Evolutionary conservation across 2,797 vertebrate species (phyloP).

Genomic region (Aeoliscus strigatus): DNA sequence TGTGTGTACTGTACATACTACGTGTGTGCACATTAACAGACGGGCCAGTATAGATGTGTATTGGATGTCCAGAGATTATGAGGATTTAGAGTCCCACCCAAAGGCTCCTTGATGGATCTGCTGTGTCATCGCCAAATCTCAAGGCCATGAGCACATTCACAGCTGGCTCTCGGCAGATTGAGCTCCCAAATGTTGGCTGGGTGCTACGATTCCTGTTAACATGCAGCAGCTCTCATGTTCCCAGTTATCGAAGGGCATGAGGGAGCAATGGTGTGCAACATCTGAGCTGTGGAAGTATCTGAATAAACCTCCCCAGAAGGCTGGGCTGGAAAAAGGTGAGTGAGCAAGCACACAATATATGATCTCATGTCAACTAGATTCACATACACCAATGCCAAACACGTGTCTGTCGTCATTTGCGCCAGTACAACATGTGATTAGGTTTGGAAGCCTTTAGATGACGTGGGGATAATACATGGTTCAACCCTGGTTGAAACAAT

Average conservation of each 20-base stretch:
- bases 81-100: slow-evolving; percentile 46
- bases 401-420: slow-evolving; percentile 51
- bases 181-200: slow-evolving; percentile 43
- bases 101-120: slow-evolving; percentile 37
- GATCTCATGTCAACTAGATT: slow-evolving; percentile 31
- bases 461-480: slow-evolving; percentile 16
- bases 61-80: slow-evolving; percentile 35
- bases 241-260: slow-evolving; percentile 6
- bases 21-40: no score
- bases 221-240: slow-evolving; percentile 32
- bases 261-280: slow-evolving; percentile 12
- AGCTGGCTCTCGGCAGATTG: slow-evolving; percentile 62
- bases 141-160: slow-evolving; percentile 59
- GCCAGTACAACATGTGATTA: slow-evolving; percentile 32
- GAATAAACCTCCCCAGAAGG: slow-evolving; percentile 22
- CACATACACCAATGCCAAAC: slow-evolving; percentile 38
- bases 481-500: slow-evolving; percentile 33
- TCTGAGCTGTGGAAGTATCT: slow-evolving; percentile 26
- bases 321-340: slow-evolving; percentile 33
- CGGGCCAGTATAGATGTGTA: slow-evolving; percentile 23
- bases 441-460: slow-evolving; percentile 36
- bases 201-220: slow-evolving; percentile 40
- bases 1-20: slow-evolving; percentile 34
- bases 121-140: slow-evolving; percentile 54
- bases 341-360: slow-evolving; percentile 32